These are phyloP conservation scores for Drosophila littoralis DNA, from an alignment of 1,140 invertebrate species.

Conservation along the genomic window DNA sequence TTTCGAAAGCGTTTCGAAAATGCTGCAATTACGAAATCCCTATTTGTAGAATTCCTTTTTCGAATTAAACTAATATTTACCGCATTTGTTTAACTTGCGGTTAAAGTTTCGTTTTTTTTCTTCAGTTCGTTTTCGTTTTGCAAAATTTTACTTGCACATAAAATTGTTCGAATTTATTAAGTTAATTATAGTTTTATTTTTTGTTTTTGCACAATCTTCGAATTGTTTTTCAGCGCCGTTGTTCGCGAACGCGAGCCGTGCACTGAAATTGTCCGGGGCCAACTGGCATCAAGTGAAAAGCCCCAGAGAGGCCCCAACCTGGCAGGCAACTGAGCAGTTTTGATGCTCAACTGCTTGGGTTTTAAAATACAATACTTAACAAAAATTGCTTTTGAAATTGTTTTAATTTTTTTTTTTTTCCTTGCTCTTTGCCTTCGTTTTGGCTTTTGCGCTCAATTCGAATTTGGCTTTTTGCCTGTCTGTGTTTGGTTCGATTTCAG, in stretches of 20 bases:
- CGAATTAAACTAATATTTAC: conserved; percentile 40
- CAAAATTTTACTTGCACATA: conserved; percentile 41
- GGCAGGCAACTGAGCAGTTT: conserved; percentile 48
- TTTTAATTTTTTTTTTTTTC: conserved; percentile 22
- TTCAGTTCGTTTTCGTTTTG: conserved; percentile 52
- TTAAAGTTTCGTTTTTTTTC: conserved; percentile 45
- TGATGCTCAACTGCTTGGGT: conserved; percentile 54
- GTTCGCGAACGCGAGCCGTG: conserved; percentile 72
- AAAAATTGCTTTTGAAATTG: conserved; percentile 57
- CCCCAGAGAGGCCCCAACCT: conserved; percentile 49
- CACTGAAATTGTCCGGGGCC: conserved; percentile 79
- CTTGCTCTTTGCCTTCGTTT: conserved; percentile 25
- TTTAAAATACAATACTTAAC: conserved; percentile 68
- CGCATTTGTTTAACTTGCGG: conserved; percentile 36
- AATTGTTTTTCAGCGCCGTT: conserved; percentile 45
- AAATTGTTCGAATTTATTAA: conserved; percentile 53
- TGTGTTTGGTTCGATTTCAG: conserved; percentile 9
- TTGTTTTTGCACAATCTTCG: conserved; percentile 17
- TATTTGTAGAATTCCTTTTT: neutral
- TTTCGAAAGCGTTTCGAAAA: conserved; percentile 47
- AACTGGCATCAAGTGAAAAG: conserved; percentile 67
- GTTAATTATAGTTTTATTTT: conserved; percentile 4
- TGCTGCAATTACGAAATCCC: conserved; percentile 63
- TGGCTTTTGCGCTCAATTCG: conserved; percentile 38
- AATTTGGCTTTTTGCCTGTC: conserved; percentile 49